phyloP scores from a whole-genome alignment of 2,888 invertebrate genomes.

The Rhagonycha lutea region DNA sequence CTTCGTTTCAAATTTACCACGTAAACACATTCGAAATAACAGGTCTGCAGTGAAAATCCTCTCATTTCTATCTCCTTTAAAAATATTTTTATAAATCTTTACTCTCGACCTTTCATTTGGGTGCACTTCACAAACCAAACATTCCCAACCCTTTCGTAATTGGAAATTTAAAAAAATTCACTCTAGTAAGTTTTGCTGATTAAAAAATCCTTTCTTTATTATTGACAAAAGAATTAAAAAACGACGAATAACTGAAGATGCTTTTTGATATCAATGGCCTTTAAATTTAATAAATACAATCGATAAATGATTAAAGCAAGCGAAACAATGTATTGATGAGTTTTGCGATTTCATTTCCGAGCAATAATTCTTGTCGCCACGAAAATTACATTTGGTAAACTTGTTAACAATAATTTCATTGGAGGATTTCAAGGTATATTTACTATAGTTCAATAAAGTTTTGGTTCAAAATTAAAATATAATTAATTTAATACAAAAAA shows the following conservation, averaged over 20 bases:
- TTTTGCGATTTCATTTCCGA: conserved; percentile 7
- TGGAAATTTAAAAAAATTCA: not conserved
- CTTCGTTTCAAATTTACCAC: not conserved
- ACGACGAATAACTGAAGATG: not conserved
- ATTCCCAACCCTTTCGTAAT: not conserved
- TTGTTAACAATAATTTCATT: not conserved
- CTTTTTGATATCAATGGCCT: not conserved
- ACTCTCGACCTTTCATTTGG: not conserved
- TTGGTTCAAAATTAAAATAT: not conserved
- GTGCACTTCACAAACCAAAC: not conserved
- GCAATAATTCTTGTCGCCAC: not conserved
- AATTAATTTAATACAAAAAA: not conserved
- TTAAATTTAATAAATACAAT: not conserved
- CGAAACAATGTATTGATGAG: conserved; percentile 2
- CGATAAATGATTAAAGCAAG: not conserved
- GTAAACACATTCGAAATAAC: not conserved
- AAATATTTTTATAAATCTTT: not conserved
- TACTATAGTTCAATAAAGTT: not conserved
- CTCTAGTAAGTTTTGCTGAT: not conserved
- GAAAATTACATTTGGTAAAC: conserved; percentile 4
- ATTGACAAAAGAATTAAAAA: too few relatives aligned
- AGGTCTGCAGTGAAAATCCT: not conserved
- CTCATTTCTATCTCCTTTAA: not conserved
- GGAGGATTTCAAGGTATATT: not conserved
- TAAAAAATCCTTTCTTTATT: too few relatives aligned